phyloP scores from a whole-genome alignment of 2,113 vertebrate species.

The Thamnaconus septentrionalis region DNA sequence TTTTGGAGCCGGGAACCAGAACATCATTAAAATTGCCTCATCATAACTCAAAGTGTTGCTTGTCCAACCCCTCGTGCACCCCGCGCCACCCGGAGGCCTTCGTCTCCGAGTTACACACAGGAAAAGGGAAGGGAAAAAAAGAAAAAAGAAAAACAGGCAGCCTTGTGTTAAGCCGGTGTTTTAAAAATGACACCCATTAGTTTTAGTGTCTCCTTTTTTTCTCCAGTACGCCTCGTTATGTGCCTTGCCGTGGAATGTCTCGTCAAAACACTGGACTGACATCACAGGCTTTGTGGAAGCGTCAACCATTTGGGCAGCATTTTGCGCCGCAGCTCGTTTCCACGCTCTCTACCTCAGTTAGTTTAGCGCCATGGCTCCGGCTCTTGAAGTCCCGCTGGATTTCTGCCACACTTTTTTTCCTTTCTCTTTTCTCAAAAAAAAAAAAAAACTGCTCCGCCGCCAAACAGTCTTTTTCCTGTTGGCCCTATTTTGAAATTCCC shows the following conservation, averaged over 20 bases:
- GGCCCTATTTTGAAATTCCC: constrained; percentile 23
- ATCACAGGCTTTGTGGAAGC: too few species aligned
- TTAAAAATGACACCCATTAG: neutral
- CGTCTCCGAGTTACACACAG: constrained; percentile 12
- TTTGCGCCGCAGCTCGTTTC: too few species aligned
- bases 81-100: constrained; percentile 6
- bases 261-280: too few species aligned
- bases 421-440: too few species aligned
- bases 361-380: constrained; percentile 6
- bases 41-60: constrained; percentile 80
- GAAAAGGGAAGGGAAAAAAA: too few species aligned
- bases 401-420: constrained; percentile 3
- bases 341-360: neutral
- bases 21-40: constrained; percentile 88
- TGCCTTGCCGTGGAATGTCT: too few species aligned
- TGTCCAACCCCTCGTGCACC: constrained; percentile 63
- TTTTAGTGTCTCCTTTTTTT: neutral
- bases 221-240: too few species aligned
- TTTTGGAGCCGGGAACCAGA: constrained; percentile 76
- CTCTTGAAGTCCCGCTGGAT: constrained; percentile 16
- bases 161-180: neutral
- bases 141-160: constrained; percentile 8
- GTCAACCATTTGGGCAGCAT: too few species aligned
- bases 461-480: constrained; percentile 26
- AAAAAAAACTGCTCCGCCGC: constrained; percentile 4